Base-by-base conservation (phyloP, 2,797 vertebrate species). In the Enteromius trimaculatus region DNA sequence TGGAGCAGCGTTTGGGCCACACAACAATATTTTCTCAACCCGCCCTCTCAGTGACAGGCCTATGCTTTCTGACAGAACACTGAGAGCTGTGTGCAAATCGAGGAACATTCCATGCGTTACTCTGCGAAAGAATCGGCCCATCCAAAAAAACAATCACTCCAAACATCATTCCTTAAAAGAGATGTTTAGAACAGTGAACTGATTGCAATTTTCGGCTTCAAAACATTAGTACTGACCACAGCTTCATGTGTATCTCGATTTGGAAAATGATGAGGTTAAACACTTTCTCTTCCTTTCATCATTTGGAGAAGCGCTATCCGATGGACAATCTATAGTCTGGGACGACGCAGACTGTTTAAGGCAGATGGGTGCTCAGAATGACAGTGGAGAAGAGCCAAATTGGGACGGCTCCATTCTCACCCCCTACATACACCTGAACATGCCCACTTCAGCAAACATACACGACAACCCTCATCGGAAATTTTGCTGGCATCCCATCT, bases 291-390 rank as follows among this genome's bases (percentile, higher is more conserved):
- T 34, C 34, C 6, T 34, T 34, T 37, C 34, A 37, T 11, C 7
- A 49, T 37, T 68, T 37, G 29, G 42, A 72, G 34, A 14, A 34
- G 31, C 6, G 16, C 7, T 5, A 29, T 44, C 66, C 51, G 16
- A 14, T 11, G 11, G 21, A 13, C 9, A 44, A 60, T 44, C 39
- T 16, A 47, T 10, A 64, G 71, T 53, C 16, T 1, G 2, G 42
- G 55, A 77, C 47, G 17, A 64, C 9, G 31, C 64, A 70, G 58
- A 14, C 9, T n/a, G 53, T 55, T 31, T 0, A 31, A 39, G 64
- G 60, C 85, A 88, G 87, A 86, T 88, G 87, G 87, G 55, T 47
- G 64, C 75, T 79, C 34, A 53, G 34, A 80, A 51, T 74, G 80
- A 70, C 6, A 64, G 55, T 64, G 69, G 81, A 83, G 81, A 8